phyloP scores from a whole-genome alignment of 2,113 vertebrate genomes.

The Syrmaticus mikado region DNA sequence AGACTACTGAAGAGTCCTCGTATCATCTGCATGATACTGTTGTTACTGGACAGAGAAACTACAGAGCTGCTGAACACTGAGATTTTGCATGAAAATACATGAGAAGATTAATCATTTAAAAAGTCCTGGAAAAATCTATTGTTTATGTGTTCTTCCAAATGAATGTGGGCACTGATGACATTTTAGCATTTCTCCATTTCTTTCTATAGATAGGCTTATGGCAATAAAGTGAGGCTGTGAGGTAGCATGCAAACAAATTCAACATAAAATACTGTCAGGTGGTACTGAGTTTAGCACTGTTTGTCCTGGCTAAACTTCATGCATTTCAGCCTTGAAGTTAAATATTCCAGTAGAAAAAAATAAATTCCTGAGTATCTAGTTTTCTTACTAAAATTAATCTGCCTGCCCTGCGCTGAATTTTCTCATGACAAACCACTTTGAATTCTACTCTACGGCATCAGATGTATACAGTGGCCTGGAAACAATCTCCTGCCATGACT shows the following conservation, averaged over 20 bases:
- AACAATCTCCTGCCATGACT: background rate
- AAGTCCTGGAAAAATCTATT: background rate
- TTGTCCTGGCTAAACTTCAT: slow-evolving; percentile 20
- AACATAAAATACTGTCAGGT: background rate
- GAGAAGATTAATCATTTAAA: background rate
- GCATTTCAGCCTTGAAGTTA: background rate
- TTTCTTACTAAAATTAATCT: slow-evolving; percentile 11
- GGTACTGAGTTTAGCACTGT: background rate
- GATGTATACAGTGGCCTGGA: background rate
- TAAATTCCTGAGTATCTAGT: background rate
- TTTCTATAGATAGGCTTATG: background rate
- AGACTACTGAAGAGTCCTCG: background rate
- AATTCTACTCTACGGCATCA: background rate
- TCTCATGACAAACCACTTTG: background rate
- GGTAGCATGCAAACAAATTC: background rate
- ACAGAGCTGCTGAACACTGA: background rate
- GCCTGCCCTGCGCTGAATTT: background rate
- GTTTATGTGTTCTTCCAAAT: background rate
- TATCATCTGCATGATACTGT: background rate
- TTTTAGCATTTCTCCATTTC: background rate
- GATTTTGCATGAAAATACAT: background rate
- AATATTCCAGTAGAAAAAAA: slow-evolving; percentile 23
- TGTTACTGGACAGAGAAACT: slow-evolving; percentile 5
- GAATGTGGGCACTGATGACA: background rate
- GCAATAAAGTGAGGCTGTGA: background rate